phyloP scores from a whole-genome alignment of 2,113 vertebrate genomes.

The Garra rufa region DNA sequence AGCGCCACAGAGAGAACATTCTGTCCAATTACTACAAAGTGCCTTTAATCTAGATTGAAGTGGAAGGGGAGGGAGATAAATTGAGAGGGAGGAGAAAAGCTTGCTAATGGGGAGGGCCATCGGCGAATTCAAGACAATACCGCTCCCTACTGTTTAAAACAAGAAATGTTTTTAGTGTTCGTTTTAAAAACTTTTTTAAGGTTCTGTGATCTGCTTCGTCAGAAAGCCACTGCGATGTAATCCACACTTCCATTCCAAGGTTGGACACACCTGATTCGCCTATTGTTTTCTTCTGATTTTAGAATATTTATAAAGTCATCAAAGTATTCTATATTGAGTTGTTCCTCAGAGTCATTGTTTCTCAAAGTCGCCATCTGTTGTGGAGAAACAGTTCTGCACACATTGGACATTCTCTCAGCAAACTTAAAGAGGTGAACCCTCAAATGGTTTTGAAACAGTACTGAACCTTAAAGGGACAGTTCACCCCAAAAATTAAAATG shows the following conservation, averaged over 20 bases:
- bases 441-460: not conserved
- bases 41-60: conserved; percentile 34
- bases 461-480: not conserved
- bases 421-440: not conserved
- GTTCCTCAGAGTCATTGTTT: not conserved
- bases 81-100: not conserved
- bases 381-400: not conserved
- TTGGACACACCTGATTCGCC: not conserved
- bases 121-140: not conserved
- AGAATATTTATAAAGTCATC: not conserved
- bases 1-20: not conserved
- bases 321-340: not conserved
- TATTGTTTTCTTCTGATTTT: not conserved
- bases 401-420: not conserved
- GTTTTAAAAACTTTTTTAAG: not conserved
- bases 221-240: not conserved
- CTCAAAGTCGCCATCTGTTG: not conserved
- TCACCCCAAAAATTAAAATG: not conserved
- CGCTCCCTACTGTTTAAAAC: conserved; percentile 37
- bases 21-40: conserved; percentile 45
- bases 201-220: not conserved
- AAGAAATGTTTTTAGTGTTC: not conserved
- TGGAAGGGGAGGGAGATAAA: not conserved
- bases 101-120: not conserved
- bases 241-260: not conserved